Evolutionary conservation across 2,113 vertebrate genomes (phyloP), one percentile per base, ranked within the genome.

Genomic region (Myocastor coypus): DNA sequence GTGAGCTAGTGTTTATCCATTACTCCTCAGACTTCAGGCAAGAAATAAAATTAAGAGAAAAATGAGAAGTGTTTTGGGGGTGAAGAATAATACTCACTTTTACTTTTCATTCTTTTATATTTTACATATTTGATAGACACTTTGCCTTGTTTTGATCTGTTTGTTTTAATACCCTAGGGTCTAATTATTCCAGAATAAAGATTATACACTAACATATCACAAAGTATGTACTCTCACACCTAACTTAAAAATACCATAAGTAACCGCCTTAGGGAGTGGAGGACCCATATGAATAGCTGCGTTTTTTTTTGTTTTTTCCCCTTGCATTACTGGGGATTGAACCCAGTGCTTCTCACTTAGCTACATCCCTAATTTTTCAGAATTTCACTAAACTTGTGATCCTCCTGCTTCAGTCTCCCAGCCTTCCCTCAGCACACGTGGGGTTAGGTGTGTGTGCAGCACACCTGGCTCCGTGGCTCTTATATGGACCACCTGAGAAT

Each of bases 31-130:
- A 91, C 71, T 94, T 92, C 52, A 91, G 34, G 32, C 57, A 95
- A 17, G 75, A 83, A 78, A 81, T 94, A 94, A 78, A 92, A 90
- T 84, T 64, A 52, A 68, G 42, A 95, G 94, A 96, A 97, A 94
- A 94, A 26, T 32, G 22, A 88, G 59, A 78, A 61, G 12, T 68
- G 94, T 83, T 92, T 92, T 10, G 40, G 14, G 75, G 34, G 81
- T 50, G 24, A 61, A 82, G 84, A 89, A 42, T 52, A 92, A 5
- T 26, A 87, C 91, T 92, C 6, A 83, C 22, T 88, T 84, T 88
- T 64, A n/a, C 22, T 17, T 89, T 87, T 77, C 9, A 71, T 19
- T 37, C 16, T 59, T 83, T 86, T 16, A 88, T 34, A 52, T 64
- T 89, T 91, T 94, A 20, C n/a, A 77, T 6, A 37, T 82, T 71